These are phyloP conservation scores for Lydus trimaculatus DNA, from an alignment of 2,888 invertebrate species.

Conservation along the genomic window DNA sequence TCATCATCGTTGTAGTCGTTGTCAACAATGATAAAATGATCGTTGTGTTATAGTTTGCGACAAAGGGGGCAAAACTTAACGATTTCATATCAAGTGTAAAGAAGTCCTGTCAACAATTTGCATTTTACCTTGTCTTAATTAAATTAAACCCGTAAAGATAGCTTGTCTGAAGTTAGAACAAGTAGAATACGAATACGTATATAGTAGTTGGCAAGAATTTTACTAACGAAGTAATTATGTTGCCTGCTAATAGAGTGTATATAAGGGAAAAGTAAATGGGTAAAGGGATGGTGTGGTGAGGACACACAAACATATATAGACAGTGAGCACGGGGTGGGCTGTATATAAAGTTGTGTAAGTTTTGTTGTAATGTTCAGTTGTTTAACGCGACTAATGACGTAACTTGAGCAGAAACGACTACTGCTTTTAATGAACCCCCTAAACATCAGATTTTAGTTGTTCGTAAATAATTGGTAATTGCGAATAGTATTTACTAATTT, in stretches of 20 bases:
- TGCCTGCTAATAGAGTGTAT: slow-evolving; percentile 55
- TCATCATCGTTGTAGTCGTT: no score
- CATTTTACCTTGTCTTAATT: slow-evolving; percentile 58
- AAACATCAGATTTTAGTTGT: slow-evolving; percentile 44
- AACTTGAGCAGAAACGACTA: slow-evolving; percentile 80
- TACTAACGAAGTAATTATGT: slow-evolving; percentile 61
- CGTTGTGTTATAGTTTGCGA: slow-evolving; percentile 18
- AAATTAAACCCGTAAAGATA: slow-evolving; percentile 58
- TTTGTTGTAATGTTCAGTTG: slow-evolving; percentile 58
- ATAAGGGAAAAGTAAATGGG: slow-evolving; percentile 15
- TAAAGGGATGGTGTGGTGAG: slow-evolving; percentile 28
- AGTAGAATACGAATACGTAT: slow-evolving; percentile 33
- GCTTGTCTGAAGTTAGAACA: slow-evolving; percentile 40
- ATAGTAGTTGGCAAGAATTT: slow-evolving; percentile 59
- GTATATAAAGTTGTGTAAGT: slow-evolving; percentile 52
- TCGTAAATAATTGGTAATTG: slow-evolving; percentile 46
- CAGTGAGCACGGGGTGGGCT: neutral
- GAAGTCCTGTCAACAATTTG: slow-evolving; percentile 55
- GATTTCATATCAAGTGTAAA: slow-evolving; percentile 50
- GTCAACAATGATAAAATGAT: neutral
- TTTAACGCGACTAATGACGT: slow-evolving; percentile 72
- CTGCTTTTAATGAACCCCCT: slow-evolving; percentile 65
- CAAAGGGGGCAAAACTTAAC: slow-evolving; percentile 41
- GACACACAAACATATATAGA: no score
- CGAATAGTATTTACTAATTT: slow-evolving; percentile 25